A percentile compares a stretch with the other conserved stretches of the same genome.
Conservation (phyloP, 2,797 vertebrate species). For the Pempheris klunzingeri region DNA sequence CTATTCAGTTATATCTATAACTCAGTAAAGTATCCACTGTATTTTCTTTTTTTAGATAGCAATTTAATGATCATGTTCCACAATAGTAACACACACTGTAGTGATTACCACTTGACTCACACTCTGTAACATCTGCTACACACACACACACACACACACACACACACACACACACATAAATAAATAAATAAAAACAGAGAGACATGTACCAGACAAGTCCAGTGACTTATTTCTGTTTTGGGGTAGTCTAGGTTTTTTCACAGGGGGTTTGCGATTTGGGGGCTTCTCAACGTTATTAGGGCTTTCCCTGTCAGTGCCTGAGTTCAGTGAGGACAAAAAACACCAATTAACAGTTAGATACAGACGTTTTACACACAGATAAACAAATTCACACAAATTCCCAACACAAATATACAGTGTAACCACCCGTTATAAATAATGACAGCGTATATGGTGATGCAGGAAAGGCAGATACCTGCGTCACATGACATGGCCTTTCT, state of each 20-base stretch:
- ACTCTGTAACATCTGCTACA: not conserved
- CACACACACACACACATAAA: conserved; percentile 41
- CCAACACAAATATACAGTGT: conserved; percentile 9
- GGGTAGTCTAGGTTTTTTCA: conserved; percentile 87
- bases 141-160: conserved; percentile 25
- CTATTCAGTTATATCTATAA: too few relatives aligned
- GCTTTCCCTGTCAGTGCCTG: conserved; percentile 86
- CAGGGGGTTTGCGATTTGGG: conserved; percentile 85
- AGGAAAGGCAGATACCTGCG: conserved; percentile 75
- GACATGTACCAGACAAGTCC: conserved; percentile 85
- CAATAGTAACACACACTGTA: not conserved
- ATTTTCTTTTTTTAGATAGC: not conserved
- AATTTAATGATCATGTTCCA: not conserved
- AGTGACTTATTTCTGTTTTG: conserved; percentile 87
- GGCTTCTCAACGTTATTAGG: conserved; percentile 86
- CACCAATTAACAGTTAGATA: conserved; percentile 73
- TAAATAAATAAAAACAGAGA: conserved; percentile 69
- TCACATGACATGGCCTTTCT: conserved; percentile 91
- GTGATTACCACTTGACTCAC: conserved; percentile 6
- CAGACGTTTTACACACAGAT: conserved; percentile 55
- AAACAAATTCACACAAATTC: conserved; percentile 43
- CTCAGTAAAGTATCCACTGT: not conserved
- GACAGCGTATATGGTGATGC: not conserved
- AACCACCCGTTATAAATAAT: not conserved
- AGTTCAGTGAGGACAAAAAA: conserved; percentile 75